Evolutionary conservation across 37 sponge, comb jelly and placozoan species (phyloP).

Genomic region (Cladorhizidae sp.): DNA sequence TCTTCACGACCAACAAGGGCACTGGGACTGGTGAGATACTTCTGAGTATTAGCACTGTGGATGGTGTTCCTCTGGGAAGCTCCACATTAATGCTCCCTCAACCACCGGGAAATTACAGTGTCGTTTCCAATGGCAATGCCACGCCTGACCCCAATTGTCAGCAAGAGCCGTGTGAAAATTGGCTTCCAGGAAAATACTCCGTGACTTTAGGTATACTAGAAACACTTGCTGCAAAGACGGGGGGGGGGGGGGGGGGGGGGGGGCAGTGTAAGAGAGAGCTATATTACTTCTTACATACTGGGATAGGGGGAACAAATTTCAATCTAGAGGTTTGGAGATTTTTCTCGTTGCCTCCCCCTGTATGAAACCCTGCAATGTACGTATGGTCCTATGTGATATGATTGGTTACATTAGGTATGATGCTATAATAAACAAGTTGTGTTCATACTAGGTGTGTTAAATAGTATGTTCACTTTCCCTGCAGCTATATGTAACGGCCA

Average conservation of each 20-base stretch:
- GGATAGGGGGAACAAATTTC: too few species aligned
- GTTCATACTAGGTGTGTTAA: background rate
- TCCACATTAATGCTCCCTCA: constrained; percentile 28
- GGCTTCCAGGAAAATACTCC: constrained; percentile 80
- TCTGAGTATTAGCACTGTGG: constrained; percentile 65
- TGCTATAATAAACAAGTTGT: too few species aligned
- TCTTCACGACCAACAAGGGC: constrained; percentile 56
- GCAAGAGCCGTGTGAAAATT: constrained; percentile 76
- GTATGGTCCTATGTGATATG: too few species aligned
- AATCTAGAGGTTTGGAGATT: too few species aligned
- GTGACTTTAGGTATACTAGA: constrained; percentile 68
- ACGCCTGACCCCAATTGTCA: constrained; percentile 79
- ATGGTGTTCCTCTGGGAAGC: constrained; percentile 78
- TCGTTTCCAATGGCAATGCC: constrained; percentile 33
- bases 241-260: too few species aligned
- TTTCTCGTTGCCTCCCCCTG: too few species aligned
- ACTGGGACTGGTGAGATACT: constrained; percentile 89
- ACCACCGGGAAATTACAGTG: constrained; percentile 52
- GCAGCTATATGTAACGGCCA: constrained; percentile 84
- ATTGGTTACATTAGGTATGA: too few species aligned
- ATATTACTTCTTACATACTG: too few species aligned
- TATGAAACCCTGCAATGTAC: too few species aligned
- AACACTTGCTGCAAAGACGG: too few species aligned
- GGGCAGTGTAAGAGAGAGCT: too few species aligned
- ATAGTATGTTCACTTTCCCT: background rate